Conservation (phyloP, 2,888 invertebrate species). For the Stegophylla sp. region DNA sequence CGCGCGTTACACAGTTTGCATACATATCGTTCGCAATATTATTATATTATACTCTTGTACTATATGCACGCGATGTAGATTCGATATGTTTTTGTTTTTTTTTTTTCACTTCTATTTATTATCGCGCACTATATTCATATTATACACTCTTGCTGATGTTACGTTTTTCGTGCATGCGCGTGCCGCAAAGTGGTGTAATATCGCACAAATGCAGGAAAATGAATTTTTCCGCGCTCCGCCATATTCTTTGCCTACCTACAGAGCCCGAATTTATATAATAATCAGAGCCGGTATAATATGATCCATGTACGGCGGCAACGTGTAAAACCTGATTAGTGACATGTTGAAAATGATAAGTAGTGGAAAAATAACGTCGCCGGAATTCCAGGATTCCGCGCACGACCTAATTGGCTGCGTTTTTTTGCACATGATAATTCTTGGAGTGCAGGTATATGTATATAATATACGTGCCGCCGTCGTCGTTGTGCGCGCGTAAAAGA, state of each 20-base stretch:
- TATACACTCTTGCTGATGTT: background rate
- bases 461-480: background rate
- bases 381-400: conserved; percentile 46
- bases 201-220: background rate
- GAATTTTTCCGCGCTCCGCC: background rate
- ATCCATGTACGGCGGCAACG: conserved; percentile 41
- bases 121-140: background rate
- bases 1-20: conserved; percentile 1
- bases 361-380: conserved; percentile 19
- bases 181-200: background rate
- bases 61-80: background rate
- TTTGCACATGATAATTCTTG: conserved; percentile 59
- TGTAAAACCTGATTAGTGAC: conserved; percentile 53
- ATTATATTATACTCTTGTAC: background rate
- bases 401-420: conserved; percentile 56
- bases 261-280: background rate
- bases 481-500: conserved; percentile 24
- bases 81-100: background rate
- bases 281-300: background rate
- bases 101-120: background rate
- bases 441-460: background rate
- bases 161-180: background rate
- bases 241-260: too few species aligned
- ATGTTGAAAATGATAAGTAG: conserved; percentile 51
- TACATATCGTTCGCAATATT: background rate